Evolutionary conservation across 1,140 invertebrate genomes (phyloP).

Genomic region (Bombus pascuorum): DNA sequence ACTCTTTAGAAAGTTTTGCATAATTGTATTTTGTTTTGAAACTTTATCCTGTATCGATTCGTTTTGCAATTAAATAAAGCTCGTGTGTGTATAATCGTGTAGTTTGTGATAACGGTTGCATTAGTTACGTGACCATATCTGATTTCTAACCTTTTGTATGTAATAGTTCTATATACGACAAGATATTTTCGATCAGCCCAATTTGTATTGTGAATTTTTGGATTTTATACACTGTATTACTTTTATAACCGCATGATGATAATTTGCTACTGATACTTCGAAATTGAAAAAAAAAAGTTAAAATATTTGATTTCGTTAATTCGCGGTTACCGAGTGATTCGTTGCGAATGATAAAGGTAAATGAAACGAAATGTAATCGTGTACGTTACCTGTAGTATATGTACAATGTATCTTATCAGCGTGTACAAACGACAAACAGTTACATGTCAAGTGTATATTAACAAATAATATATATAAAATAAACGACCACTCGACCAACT

Average conservation of each 20-base stretch:
- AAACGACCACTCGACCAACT: constrained; percentile 54
- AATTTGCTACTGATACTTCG: not conserved
- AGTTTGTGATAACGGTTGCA: not conserved
- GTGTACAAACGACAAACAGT: constrained; percentile 59
- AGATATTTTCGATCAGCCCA: not conserved
- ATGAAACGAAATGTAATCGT: not conserved
- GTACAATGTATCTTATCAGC: constrained; percentile 47
- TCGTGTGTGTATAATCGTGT: not conserved
- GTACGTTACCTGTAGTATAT: constrained; percentile 47
- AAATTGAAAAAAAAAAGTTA: not conserved
- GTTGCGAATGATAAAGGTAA: not conserved
- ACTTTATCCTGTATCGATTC: too few species aligned
- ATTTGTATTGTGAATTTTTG: not conserved
- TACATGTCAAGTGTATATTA: constrained; percentile 58
- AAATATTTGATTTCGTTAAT: constrained; percentile 16
- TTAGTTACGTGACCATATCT: not conserved
- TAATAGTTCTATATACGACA: not conserved
- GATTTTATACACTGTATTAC: constrained; percentile 29
- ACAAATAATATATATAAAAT: constrained; percentile 47
- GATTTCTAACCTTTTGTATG: constrained; percentile 6
- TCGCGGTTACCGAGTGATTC: not conserved
- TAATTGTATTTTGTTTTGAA: not conserved
- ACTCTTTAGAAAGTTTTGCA: not conserved
- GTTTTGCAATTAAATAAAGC: not conserved
- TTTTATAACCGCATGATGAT: constrained; percentile 27